phyloP scores from a whole-genome alignment of 2,113 vertebrate genomes.

The Lates calcarifer region DNA sequence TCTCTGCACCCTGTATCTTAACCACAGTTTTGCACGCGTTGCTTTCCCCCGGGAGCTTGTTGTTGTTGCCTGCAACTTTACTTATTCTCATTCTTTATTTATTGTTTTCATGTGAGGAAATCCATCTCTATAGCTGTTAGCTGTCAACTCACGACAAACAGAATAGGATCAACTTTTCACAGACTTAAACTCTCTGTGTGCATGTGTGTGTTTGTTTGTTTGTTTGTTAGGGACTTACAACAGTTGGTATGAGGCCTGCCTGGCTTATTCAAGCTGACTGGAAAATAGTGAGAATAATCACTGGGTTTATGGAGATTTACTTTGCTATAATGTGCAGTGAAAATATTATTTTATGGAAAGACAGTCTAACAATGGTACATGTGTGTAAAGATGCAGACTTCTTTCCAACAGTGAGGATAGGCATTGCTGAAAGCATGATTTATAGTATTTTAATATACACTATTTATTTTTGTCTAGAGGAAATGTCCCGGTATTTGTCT shows the following conservation, averaged over 20 bases:
- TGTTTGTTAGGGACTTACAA: slow-evolving; percentile 47
- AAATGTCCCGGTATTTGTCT: slow-evolving; percentile 17
- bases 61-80: slow-evolving; percentile 42
- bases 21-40: slow-evolving; percentile 34
- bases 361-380: slow-evolving; percentile 31
- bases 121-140: slow-evolving; percentile 32
- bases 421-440: slow-evolving; percentile 9
- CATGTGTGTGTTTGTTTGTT: slow-evolving; percentile 11
- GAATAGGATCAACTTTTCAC: slow-evolving; percentile 55
- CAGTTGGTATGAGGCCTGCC: slow-evolving; percentile 55
- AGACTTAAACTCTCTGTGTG: slow-evolving; percentile 24
- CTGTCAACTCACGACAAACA: slow-evolving; percentile 51
- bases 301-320: slow-evolving; percentile 58
- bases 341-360: slow-evolving; percentile 45
- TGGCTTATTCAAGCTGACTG: slow-evolving; percentile 53
- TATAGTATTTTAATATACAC: slow-evolving; percentile 36
- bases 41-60: slow-evolving; percentile 32
- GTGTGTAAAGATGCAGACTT: neutral
- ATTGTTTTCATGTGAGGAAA: slow-evolving; percentile 46
- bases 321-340: slow-evolving; percentile 50
- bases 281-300: slow-evolving; percentile 65
- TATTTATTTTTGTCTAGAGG: slow-evolving; percentile 25
- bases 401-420: neutral
- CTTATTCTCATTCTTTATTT: slow-evolving; percentile 38
- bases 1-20: slow-evolving; percentile 69